Percentiles rank a stretch among this genome's conserved stretches.
These are phyloP conservation scores for Megastigmus dorsalis DNA, from an alignment of 2,888 invertebrate species.

Conservation along the genomic window DNA sequence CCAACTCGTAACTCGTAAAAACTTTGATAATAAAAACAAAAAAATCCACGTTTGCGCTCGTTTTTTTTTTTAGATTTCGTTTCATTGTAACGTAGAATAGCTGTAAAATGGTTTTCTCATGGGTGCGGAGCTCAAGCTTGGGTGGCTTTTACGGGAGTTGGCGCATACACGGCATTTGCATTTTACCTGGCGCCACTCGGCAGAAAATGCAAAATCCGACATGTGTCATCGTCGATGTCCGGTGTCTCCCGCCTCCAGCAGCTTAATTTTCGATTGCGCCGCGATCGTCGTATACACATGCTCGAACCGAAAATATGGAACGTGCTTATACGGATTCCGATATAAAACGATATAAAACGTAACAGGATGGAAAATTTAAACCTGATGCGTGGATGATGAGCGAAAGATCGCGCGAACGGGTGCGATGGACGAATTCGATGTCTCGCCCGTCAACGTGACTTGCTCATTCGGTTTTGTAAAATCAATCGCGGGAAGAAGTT, in stretches of 20 bases:
- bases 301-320: constrained; percentile 10
- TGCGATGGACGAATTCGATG: too few relatives aligned
- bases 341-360: too few relatives aligned
- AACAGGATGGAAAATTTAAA: constrained; percentile 29
- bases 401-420: too few relatives aligned
- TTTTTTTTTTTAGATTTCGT: neutral
- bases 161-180: constrained; percentile 27
- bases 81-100: neutral
- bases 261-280: too few relatives aligned
- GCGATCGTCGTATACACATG: neutral
- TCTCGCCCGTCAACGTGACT: too few relatives aligned
- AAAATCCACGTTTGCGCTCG: too few relatives aligned
- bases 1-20: too few relatives aligned
- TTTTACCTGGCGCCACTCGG: neutral
- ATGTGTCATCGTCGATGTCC: constrained; percentile 38
- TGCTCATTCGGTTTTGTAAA: too few relatives aligned
- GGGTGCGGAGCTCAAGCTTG: neutral
- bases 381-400: neutral
- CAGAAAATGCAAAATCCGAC: constrained; percentile 43
- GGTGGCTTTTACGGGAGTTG: neutral
- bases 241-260: too few relatives aligned
- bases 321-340: constrained; percentile 1
- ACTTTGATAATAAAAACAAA: too few relatives aligned
- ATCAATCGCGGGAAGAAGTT: too few relatives aligned
- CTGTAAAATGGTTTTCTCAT: constrained; percentile 22